Conservation (phyloP, 2,888 invertebrate genomes). For the Tiphia femorata region DNA sequence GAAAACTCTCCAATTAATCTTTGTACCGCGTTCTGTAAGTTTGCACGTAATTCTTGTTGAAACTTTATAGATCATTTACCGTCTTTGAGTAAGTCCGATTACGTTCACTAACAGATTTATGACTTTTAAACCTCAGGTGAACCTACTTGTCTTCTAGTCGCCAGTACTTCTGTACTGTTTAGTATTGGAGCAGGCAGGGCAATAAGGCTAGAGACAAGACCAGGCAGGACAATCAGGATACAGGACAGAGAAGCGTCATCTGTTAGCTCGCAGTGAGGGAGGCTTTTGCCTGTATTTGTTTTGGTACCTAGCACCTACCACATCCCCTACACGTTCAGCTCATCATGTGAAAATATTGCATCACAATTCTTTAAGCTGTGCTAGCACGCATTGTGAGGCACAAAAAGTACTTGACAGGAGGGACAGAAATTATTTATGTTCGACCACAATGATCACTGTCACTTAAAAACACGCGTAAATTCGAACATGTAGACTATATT, state of each 20-base stretch:
- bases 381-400: conserved; percentile 32
- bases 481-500: conserved; percentile 17
- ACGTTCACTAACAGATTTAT: conserved; percentile 63
- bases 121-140: conserved; percentile 69
- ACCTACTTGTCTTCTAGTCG: conserved; percentile 68
- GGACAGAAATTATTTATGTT: conserved; percentile 24
- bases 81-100: conserved; percentile 46
- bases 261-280: conserved; percentile 63
- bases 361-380: conserved; percentile 42
- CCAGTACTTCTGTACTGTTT: conserved; percentile 67
- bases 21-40: conserved; percentile 15
- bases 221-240: conserved; percentile 64
- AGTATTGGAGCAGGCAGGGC: conserved; percentile 68
- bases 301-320: conserved; percentile 50
- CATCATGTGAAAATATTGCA: conserved; percentile 40
- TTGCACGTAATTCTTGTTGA: conserved; percentile 27
- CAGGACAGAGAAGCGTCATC: conserved; percentile 62
- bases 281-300: conserved; percentile 55
- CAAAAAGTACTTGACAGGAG: conserved; percentile 29
- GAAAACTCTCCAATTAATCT: conserved; percentile 2
- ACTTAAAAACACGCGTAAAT: conserved; percentile 11
- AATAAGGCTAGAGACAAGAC: conserved; percentile 63
- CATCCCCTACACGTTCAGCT: conserved; percentile 48
- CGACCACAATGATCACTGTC: conserved; percentile 18
- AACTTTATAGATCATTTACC: conserved; percentile 39